phyloP scores from a whole-genome alignment of 1,140 invertebrate genomes.

The Drosophila baimaii region DNA sequence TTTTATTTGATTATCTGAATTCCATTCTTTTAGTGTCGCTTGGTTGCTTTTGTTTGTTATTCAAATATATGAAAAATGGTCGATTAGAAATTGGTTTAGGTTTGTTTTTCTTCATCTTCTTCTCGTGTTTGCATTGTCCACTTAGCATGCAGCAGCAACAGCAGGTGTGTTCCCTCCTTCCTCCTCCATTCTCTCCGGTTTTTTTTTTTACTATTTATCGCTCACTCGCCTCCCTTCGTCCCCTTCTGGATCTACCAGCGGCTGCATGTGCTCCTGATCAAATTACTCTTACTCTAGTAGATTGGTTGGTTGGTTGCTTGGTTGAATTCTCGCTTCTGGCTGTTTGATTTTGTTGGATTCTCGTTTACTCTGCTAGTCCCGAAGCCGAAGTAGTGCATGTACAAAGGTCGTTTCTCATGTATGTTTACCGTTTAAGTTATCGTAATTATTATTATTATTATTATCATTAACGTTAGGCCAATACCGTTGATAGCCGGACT shows the following conservation, averaged over 20 bases:
- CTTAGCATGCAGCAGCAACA: slow-evolving; percentile 18
- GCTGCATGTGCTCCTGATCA: slow-evolving; percentile 33
- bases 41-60: slow-evolving; percentile 67
- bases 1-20: slow-evolving; percentile 80
- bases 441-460: slow-evolving; percentile 47
- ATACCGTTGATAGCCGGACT: slow-evolving; percentile 63
- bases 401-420: slow-evolving; percentile 52
- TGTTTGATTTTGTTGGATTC: slow-evolving; percentile 34
- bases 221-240: slow-evolving; percentile 11
- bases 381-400: slow-evolving; percentile 66
- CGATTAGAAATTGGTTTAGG: slow-evolving; percentile 75
- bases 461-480: slow-evolving; percentile 69
- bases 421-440: slow-evolving; percentile 57
- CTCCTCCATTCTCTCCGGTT: slow-evolving; percentile 4
- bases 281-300: slow-evolving; percentile 53
- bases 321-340: slow-evolving; percentile 39
- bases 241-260: slow-evolving; percentile 22
- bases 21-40: slow-evolving; percentile 74
- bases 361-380: slow-evolving; percentile 48
- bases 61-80: slow-evolving; percentile 80
- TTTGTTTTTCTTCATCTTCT: slow-evolving; percentile 28
- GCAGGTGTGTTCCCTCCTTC: slow-evolving; percentile 10
- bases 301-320: slow-evolving; percentile 37
- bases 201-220: slow-evolving; percentile 23
- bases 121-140: slow-evolving; percentile 38